Percentiles rank a stretch among this genome's conserved stretches.
These are phyloP conservation scores for Limonius californicus DNA, from an alignment of 1,140 invertebrate species.

Conservation along the genomic window DNA sequence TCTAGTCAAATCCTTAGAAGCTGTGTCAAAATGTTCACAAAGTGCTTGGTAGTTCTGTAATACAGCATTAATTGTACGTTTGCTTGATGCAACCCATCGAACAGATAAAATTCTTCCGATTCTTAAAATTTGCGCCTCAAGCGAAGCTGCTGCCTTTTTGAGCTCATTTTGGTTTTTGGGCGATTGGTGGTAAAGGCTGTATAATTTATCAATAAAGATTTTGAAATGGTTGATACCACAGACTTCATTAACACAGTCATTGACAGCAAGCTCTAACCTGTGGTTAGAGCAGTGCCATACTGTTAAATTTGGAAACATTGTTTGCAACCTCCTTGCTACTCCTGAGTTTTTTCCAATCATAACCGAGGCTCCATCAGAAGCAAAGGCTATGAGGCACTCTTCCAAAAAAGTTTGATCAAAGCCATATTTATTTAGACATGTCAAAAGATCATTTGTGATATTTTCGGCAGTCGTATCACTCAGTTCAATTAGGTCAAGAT, in stretches of 20 bases:
- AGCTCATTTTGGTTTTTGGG: conserved; percentile 13
- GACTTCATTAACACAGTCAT: neutral
- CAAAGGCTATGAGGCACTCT: neutral
- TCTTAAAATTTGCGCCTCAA: neutral
- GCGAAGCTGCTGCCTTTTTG: neutral
- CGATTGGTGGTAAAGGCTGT: neutral
- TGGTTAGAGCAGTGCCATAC: neutral
- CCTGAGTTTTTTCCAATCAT: conserved; percentile 7
- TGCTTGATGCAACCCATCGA: no score
- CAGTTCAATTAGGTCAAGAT: conserved; percentile 7
- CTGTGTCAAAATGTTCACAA: no score
- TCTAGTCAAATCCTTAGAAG: no score
- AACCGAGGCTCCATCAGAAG: neutral
- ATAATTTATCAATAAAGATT: conserved; percentile 12
- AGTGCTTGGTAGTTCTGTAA: no score
- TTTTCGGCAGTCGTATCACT: conserved; percentile 8
- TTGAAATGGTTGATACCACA: conserved; percentile 14
- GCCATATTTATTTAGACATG: conserved; percentile 9
- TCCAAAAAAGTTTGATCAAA: conserved; percentile 15
- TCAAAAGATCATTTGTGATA: conserved; percentile 16
- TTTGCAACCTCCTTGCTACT: neutral
- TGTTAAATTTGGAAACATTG: neutral
- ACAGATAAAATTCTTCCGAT: no score
- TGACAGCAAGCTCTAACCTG: neutral
- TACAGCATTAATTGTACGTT: no score